phyloP scores from a whole-genome alignment of 2,888 invertebrate species.

The Drosophila pseudotakahashii region DNA sequence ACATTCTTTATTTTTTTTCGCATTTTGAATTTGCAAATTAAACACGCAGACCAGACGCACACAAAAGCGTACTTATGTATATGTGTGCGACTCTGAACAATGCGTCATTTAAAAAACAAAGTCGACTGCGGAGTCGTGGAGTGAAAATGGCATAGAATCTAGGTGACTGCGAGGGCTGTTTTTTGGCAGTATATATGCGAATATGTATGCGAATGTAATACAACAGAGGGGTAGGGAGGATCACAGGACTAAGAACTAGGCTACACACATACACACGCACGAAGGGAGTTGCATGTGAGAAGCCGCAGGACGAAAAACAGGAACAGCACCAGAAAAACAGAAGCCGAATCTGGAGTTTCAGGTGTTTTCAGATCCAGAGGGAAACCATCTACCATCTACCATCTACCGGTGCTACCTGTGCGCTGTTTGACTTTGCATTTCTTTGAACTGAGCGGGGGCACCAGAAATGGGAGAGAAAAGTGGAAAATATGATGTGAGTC shows the following conservation, averaged over 20 bases:
- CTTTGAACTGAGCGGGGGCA: slow-evolving; percentile 37
- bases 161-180: slow-evolving; percentile 66
- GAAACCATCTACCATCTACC: slow-evolving; percentile 20
- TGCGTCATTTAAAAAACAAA: slow-evolving; percentile 74
- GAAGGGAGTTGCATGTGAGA: slow-evolving; percentile 51
- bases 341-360: slow-evolving; percentile 22
- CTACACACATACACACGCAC: slow-evolving; percentile 10
- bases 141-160: slow-evolving; percentile 60
- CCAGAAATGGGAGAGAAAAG: slow-evolving; percentile 35
- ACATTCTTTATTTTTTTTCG: slow-evolving; percentile 25
- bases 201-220: slow-evolving; percentile 17
- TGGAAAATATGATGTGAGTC: slow-evolving; percentile 20
- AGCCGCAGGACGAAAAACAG: slow-evolving; percentile 24
- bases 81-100: slow-evolving; percentile 53
- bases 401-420: slow-evolving; percentile 37
- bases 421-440: slow-evolving; percentile 44
- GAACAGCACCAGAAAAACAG: slow-evolving; percentile 27
- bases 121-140: slow-evolving; percentile 31
- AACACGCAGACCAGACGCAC: slow-evolving; percentile 60
- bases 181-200: slow-evolving; percentile 27
- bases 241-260: slow-evolving; percentile 15
- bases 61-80: slow-evolving; percentile 9
- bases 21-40: slow-evolving; percentile 66
- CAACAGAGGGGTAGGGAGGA: slow-evolving; percentile 7
- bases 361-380: slow-evolving; percentile 14